Percentiles rank a stretch among this genome's conserved stretches.
These are phyloP conservation scores for Hemicrepidius hirtus DNA, from an alignment of 2,888 invertebrate species.

Conservation along the genomic window DNA sequence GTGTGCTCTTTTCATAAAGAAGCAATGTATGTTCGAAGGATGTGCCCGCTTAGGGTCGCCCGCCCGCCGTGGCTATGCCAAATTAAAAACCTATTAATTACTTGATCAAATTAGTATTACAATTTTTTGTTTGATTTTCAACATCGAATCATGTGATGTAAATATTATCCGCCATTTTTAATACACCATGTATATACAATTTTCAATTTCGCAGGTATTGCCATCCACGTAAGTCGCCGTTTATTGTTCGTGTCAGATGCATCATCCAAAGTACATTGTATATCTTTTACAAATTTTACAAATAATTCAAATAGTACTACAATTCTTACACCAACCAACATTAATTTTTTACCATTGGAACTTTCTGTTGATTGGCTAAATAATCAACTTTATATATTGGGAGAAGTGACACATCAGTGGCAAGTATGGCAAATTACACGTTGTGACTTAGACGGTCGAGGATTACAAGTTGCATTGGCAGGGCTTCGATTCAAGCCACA, in stretches of 20 bases:
- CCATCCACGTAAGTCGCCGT: slow-evolving; percentile 83
- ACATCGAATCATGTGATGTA: no score
- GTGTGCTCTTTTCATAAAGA: no score
- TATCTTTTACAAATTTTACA: slow-evolving; percentile 72
- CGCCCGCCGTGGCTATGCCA: no score
- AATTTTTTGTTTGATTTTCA: no score
- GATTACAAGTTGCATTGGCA: slow-evolving; percentile 81
- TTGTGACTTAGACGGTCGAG: slow-evolving; percentile 84
- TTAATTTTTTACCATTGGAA: slow-evolving; percentile 80
- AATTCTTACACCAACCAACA: slow-evolving; percentile 76
- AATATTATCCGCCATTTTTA: no score
- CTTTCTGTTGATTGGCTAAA: slow-evolving; percentile 93
- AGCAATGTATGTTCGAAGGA: no score
- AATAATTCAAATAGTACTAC: slow-evolving; percentile 66
- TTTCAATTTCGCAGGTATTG: slow-evolving; percentile 77
- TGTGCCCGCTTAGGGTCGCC: no score
- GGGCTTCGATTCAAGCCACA: slow-evolving; percentile 82
- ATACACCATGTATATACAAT: slow-evolving; percentile 34
- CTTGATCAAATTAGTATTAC: no score
- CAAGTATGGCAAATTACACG: slow-evolving; percentile 83
- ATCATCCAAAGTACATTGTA: slow-evolving; percentile 76
- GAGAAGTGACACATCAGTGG: slow-evolving; percentile 76
- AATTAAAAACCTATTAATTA: no score
- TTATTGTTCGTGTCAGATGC: slow-evolving; percentile 87
- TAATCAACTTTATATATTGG: slow-evolving; percentile 87